Evolutionary conservation across 2,113 vertebrate species (phyloP), one percentile per base, ranked within the genome.

Genomic region (Crotalus horridus): DNA sequence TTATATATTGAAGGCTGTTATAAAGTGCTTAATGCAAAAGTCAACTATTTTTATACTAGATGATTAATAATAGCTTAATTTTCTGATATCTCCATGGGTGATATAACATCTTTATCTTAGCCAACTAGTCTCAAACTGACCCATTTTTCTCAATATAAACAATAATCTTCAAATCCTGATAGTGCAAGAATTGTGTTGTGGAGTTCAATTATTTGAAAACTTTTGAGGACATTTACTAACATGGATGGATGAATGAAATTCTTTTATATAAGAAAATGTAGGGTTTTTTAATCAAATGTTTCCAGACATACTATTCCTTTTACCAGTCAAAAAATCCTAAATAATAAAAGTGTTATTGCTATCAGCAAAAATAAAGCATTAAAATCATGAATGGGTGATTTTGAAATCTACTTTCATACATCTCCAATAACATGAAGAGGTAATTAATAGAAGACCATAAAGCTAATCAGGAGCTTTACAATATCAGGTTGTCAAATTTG

Each of bases 1-100:
- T 89, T 26, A 23, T 46, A 43, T 2, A 0, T 1, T 91, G 12
- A 39, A 29, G 4, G 0, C 21, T 51, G 0, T 61, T 9, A 3
- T 61, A 51, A 92, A 86, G 20, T 85, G 61, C 23, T 55, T 15
- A 53, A 64, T 46, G 39, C 1, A 8, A 21, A 54, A 39, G 2
- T 53, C 43, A 90, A 90, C 39, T 43, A 61, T 39, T 56, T 88
- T 20, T 33, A 24, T 17, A 20, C 2, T 56, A 33, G 87, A 55
- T 24, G 23, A 20, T 43, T 48, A 21, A 46, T 46, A 20, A 43
- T 39, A 9, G 24, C 39, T 89, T 58, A 89, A 39, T 92, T 33
- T 46, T 92, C 17, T 53, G 58, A 3, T 43, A 6, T 87, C 69
- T 93, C 61, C 21, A 23, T 64, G 6, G 1, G 1, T 21, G 0